These are phyloP conservation scores for Aratinga solstitialis DNA, from an alignment of 2,797 vertebrate genomes.

Conservation along the genomic window DNA sequence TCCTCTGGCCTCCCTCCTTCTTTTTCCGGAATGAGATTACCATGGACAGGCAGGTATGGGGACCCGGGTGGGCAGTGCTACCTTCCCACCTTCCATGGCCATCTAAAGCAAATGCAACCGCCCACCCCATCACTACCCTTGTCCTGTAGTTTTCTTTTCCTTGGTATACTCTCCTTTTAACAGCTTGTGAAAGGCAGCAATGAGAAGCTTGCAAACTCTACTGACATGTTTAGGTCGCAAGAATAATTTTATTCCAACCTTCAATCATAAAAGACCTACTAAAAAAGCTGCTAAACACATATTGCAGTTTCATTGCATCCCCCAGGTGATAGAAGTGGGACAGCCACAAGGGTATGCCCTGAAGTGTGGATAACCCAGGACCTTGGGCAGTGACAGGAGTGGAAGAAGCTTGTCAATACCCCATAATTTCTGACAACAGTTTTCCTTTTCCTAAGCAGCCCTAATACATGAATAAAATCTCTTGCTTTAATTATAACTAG, in stretches of 20 bases:
- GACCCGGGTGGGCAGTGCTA: too few species aligned
- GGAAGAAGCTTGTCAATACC: not conserved
- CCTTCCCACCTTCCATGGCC: fast-evolving
- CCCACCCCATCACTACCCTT: not conserved
- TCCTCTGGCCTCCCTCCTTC: not conserved
- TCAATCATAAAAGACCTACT: not conserved
- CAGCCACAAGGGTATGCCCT: not conserved
- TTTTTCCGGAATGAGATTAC: not conserved
- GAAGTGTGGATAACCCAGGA: not conserved
- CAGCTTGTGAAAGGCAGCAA: not conserved
- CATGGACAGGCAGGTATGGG: not conserved
- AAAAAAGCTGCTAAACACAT: not conserved
- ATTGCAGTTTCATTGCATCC: not conserved
- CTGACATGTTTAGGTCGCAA: not conserved
- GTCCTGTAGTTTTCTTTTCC: not conserved
- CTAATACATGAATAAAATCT: not conserved
- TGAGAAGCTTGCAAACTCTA: not conserved
- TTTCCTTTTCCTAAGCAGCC: not conserved
- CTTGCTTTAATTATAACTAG: not conserved
- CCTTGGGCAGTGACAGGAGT: not conserved
- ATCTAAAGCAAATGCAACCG: not conserved
- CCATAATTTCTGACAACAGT: not conserved
- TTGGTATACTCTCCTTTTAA: not conserved
- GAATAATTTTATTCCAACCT: not conserved
- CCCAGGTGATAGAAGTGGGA: not conserved